Percentiles rank a stretch among this genome's conserved stretches.
These are phyloP conservation scores for Halotydeus destructor DNA, from an alignment of 1,140 invertebrate genomes.

Conservation along the genomic window DNA sequence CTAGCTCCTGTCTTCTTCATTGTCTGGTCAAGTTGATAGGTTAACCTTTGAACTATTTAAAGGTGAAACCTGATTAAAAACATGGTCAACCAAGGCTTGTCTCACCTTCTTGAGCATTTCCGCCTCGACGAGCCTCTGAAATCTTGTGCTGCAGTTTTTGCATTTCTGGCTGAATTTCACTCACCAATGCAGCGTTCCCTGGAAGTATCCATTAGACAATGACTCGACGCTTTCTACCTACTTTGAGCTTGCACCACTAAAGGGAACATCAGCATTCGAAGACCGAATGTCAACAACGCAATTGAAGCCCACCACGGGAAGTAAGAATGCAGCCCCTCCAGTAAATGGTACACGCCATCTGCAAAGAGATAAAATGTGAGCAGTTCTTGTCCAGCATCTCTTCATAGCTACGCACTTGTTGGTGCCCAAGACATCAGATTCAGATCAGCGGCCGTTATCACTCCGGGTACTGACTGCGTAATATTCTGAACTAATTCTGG, in stretches of 20 bases:
- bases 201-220: neutral
- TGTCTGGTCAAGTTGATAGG: constrained; percentile 47
- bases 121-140: constrained; percentile 51
- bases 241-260: constrained; percentile 53
- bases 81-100: neutral
- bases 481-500: no score
- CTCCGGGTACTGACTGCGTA: no score
- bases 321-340: constrained; percentile 58
- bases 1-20: constrained; percentile 60
- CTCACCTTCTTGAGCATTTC: constrained; percentile 54
- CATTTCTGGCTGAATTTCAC: constrained; percentile 56
- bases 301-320: constrained; percentile 82
- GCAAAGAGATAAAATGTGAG: constrained; percentile 20
- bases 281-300: constrained; percentile 47
- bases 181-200: constrained; percentile 45
- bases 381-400: no score
- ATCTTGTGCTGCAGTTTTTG: constrained; percentile 55
- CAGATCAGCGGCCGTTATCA: no score
- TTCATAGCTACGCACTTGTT: no score
- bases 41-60: constrained; percentile 37
- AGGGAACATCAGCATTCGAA: constrained; percentile 55
- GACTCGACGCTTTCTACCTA: no score
- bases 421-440: no score
- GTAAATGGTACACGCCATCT: constrained; percentile 48
- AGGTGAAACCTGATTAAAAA: neutral